A percentile compares a stretch with the other conserved stretches of the same genome.
These are phyloP conservation scores for Dasysyrphus albostriatus DNA, from an alignment of 2,888 invertebrate genomes.

Conservation along the genomic window DNA sequence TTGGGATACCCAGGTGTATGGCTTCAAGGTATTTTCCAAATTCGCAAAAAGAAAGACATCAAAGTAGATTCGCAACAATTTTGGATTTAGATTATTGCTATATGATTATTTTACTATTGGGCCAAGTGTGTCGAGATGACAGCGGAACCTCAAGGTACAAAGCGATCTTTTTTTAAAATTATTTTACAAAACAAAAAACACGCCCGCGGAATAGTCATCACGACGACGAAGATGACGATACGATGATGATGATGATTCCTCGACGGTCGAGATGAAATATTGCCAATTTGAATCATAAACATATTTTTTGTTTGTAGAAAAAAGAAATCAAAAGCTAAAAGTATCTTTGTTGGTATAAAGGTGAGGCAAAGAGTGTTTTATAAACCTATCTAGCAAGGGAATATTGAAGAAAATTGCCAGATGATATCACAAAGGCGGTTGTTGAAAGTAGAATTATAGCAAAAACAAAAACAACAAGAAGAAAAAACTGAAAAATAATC, in stretches of 20 bases:
- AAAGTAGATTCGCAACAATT: slow-evolving; percentile 39
- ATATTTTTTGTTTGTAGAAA: slow-evolving; percentile 16
- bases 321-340: slow-evolving; percentile 40
- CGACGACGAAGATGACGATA: not conserved
- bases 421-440: slow-evolving; percentile 66
- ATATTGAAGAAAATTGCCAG: slow-evolving; percentile 49
- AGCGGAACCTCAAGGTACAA: slow-evolving; percentile 58
- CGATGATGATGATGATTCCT: not conserved
- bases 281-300: slow-evolving; percentile 69
- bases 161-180: slow-evolving; percentile 37
- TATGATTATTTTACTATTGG: slow-evolving; percentile 15
- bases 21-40: slow-evolving; percentile 42
- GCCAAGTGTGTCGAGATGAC: slow-evolving; percentile 10
- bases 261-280: slow-evolving; percentile 63
- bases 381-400: slow-evolving; percentile 52
- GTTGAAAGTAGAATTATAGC: slow-evolving; percentile 36
- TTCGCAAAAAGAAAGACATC: slow-evolving; percentile 47
- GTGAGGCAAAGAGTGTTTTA: slow-evolving; percentile 39
- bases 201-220: slow-evolving; percentile 65
- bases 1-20: slow-evolving; percentile 57
- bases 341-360: slow-evolving; percentile 11
- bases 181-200: not conserved
- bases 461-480: not conserved
- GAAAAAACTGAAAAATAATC: slow-evolving; percentile 44
- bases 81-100: not conserved